Conservation (phyloP, 1,140 invertebrate genomes). For the Zaprionus taronus region DNA sequence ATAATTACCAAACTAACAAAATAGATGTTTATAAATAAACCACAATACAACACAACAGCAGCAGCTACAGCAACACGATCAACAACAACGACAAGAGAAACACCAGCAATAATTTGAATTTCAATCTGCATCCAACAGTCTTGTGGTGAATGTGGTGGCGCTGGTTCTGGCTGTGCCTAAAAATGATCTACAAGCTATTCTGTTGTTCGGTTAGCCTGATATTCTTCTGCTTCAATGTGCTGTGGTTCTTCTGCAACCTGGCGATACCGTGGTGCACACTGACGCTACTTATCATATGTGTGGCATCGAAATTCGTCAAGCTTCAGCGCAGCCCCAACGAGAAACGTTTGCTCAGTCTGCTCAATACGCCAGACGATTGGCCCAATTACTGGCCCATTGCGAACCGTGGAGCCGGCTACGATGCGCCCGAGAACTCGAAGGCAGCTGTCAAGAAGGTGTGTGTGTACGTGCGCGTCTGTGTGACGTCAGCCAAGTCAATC, state of each 20-base stretch:
- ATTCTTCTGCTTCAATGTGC: conserved; percentile 77
- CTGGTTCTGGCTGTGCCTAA: conserved; percentile 70
- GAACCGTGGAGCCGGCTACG: conserved; percentile 77
- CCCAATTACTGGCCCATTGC: conserved; percentile 81
- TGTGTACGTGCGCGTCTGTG: conserved; percentile 3
- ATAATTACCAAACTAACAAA: conserved; percentile 25
- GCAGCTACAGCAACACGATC: conserved; percentile 1
- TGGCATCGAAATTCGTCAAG: conserved; percentile 81
- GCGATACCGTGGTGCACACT: conserved; percentile 82
- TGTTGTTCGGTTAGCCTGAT: conserved; percentile 73
- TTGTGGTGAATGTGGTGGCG: conserved; percentile 77
- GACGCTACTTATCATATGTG: conserved; percentile 70
- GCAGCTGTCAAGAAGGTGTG: conserved; percentile 79
- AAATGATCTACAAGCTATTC: conserved; percentile 82
- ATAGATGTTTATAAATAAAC: conserved; percentile 57
- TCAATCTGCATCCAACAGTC: conserved; percentile 32
- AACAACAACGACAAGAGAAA: conserved; percentile 6
- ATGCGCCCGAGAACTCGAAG: conserved; percentile 82
- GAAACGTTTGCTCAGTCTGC: conserved; percentile 70
- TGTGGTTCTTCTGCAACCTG: conserved; percentile 82
- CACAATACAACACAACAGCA: conserved; percentile 6
- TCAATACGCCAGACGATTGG: conserved; percentile 63
- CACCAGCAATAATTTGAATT: conserved; percentile 10
- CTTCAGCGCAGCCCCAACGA: conserved; percentile 76
- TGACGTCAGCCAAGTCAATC: conserved; percentile 52